Evolutionary conservation across 2,888 invertebrate species (phyloP), one percentile per base, ranked within the genome.

Genomic region (Chalcosyrphus nemorum): DNA sequence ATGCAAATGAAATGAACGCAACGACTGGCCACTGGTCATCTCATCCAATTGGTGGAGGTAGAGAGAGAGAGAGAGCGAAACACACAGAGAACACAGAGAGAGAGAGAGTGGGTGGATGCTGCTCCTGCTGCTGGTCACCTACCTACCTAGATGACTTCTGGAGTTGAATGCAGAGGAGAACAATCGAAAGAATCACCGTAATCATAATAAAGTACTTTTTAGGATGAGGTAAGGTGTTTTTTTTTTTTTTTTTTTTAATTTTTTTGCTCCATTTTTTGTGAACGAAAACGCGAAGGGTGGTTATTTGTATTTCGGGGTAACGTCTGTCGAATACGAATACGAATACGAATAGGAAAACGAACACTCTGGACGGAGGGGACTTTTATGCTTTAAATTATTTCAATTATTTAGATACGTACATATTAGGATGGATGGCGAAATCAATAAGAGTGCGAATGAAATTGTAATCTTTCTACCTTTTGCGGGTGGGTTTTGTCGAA

Each of bases 1-100:
- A 84, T 84, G 84, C 84, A 84, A 84, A 84, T 84, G 84, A 80
- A 84, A 84, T 84, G 84, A 84, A 84, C 84, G 84, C 84, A 84
- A 80, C 84, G 84, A 84, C 84, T 84, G 80, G 84, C 84, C 84
- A 84, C 84, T 84, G 84, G 84, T 84, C 80, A 80, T 84, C 84
- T 70, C 65, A 61, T 38, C 65, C 68, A 45, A 70, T 63, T 66
- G 59, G 15, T 47, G 50, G 59, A 24, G 41, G 21, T 9, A 24
- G 15, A n/a, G n/a, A n/a, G n/a, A n/a, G n/a, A n/a, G n/a, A n/a
- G n/a, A n/a, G n/a, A n/a, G n/a, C n/a, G n/a, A n/a, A n/a, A n/a
- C n/a, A n/a, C n/a, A n/a, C n/a, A n/a, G n/a, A n/a, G n/a, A n/a
- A n/a, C n/a, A n/a, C n/a, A n/a, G n/a, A n/a, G n/a, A n/a, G n/a